Base-by-base conservation (phyloP, 1,140 invertebrate genomes). In the Ips typographus region DNA sequence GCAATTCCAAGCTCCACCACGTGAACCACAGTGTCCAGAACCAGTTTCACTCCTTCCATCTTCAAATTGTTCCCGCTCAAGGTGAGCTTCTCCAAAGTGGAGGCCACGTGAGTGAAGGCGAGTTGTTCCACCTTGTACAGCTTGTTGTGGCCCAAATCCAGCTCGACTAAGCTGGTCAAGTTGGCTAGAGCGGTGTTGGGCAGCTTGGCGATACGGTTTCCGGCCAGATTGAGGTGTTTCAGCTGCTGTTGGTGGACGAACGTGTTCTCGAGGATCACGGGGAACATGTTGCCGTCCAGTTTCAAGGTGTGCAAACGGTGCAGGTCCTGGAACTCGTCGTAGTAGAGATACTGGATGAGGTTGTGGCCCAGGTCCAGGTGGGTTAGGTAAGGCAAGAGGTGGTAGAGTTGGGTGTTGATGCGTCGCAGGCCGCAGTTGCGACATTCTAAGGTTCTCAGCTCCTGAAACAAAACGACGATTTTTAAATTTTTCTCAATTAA, bases 311-410 rank as follows among this genome's bases (percentile, higher is more conserved):
- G 86, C 47, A 94, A 80, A 68, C 85, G 85, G 74, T 86, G 86
- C 65, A 92, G 82, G 76, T 89, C 88, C 66, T 84, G 84, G 74
- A 92, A 91, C 75, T 90, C 89, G 74, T 92, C 91, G 36, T 88
- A 81, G 70, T 87, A 86, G 55, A 94, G 80, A 80, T 91, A 91
- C 79, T 90, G 90, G 73, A 94, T 89, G 71, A 86, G 79, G 76
- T 94, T 94, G 75, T 91, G 83, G 49, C 90, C 89, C 72, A 94
- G 83, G 80, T 93, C 91, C 63, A 94, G 81, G 73, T 87, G 84
- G 71, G 85, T 85, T 65, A 91, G 79, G 73, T 86, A 85, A 66
- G 88, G 84, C 68, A 90, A 84, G 70, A 91, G 83, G 78, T 89
- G 88, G 80, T 90, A 93, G 72, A 92, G 85, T 76, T 90, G 87